These are phyloP conservation scores for Caenorhabditis remanei DNA, from an alignment of 1,140 invertebrate genomes.

Conservation along the genomic window DNA sequence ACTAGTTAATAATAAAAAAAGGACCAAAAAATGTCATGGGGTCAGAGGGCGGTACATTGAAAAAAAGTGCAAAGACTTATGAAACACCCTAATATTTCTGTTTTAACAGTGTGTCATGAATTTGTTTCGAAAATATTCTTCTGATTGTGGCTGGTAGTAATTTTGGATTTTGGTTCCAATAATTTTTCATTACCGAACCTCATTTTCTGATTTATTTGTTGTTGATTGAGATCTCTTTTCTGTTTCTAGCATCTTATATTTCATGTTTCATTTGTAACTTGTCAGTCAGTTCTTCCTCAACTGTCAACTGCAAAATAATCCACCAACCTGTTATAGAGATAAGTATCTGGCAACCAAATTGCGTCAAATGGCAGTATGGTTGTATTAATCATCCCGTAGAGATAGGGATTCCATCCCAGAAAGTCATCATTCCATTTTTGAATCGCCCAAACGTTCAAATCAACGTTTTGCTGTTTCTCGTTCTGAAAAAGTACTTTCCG, in stretches of 20 bases:
- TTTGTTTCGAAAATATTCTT: too few relatives aligned
- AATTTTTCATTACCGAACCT: neutral
- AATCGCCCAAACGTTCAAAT: constrained; percentile 77
- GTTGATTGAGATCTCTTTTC: too few relatives aligned
- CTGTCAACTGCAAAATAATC: too few relatives aligned
- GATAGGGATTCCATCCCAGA: constrained; percentile 71
- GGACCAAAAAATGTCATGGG: too few relatives aligned
- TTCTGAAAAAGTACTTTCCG: constrained; percentile 72
- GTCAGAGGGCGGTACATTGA: too few relatives aligned
- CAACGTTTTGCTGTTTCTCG: constrained; percentile 76
- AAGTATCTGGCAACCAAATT: constrained; percentile 76
- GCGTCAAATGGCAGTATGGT: constrained; percentile 75
- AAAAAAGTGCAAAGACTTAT: too few relatives aligned
- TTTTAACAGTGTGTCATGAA: too few relatives aligned
- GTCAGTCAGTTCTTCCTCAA: too few relatives aligned
- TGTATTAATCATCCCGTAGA: constrained; percentile 74
- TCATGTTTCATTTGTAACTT: neutral
- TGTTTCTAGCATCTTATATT: neutral
- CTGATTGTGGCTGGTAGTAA: too few relatives aligned
- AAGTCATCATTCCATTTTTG: constrained; percentile 78
- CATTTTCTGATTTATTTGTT: neutral
- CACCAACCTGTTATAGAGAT: constrained; percentile 73
- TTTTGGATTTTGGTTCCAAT: too few relatives aligned
- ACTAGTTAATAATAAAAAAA: too few relatives aligned
- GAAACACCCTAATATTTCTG: too few relatives aligned